phyloP scores from a whole-genome alignment of 2,888 invertebrate species.

The Drosophila algonquin region DNA sequence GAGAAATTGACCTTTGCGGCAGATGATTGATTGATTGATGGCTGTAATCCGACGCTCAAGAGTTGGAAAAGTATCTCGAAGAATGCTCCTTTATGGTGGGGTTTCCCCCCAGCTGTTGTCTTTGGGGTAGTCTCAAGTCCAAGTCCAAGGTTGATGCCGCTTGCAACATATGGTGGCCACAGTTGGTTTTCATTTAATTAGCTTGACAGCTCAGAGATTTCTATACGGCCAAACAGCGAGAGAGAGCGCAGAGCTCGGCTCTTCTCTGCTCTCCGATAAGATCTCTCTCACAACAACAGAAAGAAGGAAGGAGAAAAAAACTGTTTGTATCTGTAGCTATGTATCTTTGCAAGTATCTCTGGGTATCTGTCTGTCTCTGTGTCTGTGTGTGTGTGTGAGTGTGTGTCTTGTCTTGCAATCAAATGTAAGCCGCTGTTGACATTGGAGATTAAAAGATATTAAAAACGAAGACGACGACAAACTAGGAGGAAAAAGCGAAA shows the following conservation, averaged over 20 bases:
- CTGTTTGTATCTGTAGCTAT: slow-evolving; percentile 36
- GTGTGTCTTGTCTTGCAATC: slow-evolving; percentile 74
- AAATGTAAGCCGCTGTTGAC: slow-evolving; percentile 81
- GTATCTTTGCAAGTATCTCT: slow-evolving; percentile 35
- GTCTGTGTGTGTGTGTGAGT: slow-evolving; percentile 34
- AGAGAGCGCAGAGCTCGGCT: slow-evolving; percentile 26
- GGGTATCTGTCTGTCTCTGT: slow-evolving; percentile 36
- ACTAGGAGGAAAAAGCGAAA: slow-evolving; percentile 46
- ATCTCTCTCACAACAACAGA: slow-evolving; percentile 24
- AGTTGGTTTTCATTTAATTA: slow-evolving; percentile 75
- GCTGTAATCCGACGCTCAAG: slow-evolving; percentile 12
- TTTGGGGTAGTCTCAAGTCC: slow-evolving; percentile 55
- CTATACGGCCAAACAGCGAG: slow-evolving; percentile 6
- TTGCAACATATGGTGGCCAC: slow-evolving; percentile 75
- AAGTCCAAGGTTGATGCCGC: slow-evolving; percentile 28
- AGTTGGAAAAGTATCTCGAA: slow-evolving; percentile 5
- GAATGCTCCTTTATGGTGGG: slow-evolving; percentile 6
- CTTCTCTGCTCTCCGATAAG: slow-evolving; percentile 65
- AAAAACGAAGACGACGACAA: slow-evolving; percentile 72
- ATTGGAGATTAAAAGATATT: slow-evolving; percentile 81
- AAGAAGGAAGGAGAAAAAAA: slow-evolving; percentile 35
- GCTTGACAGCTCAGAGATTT: slow-evolving; percentile 65
- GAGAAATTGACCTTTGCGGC: slow-evolving; percentile 35
- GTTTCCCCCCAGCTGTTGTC: slow-evolving; percentile 27
- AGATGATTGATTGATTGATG: slow-evolving; percentile 30